Evolutionary conservation across 2,888 invertebrate species (phyloP).

Genomic region (Drymonia ruficornis): DNA sequence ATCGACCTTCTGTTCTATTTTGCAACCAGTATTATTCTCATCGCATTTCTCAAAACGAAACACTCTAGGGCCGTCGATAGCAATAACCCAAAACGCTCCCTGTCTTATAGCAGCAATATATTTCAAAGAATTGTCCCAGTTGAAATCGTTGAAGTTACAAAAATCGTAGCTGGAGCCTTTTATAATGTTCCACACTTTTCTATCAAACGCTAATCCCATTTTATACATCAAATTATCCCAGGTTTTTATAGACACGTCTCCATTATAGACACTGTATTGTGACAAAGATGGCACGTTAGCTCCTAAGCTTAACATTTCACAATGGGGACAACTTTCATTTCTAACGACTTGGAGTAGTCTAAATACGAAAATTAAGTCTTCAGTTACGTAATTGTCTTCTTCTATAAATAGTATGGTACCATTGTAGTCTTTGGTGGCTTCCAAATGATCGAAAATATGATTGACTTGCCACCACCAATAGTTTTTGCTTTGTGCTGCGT

Average conservation of each 20-base stretch:
- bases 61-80: conserved; percentile 48
- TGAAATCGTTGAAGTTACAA: conserved; percentile 51
- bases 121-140: conserved; percentile 52
- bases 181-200: conserved; percentile 47
- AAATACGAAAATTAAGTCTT: conserved; percentile 48
- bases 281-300: conserved; percentile 29
- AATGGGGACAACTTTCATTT: conserved; percentile 37
- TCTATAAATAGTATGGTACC: conserved; percentile 43
- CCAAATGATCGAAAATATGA: conserved; percentile 50
- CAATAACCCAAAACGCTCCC: conserved; percentile 34
- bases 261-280: conserved; percentile 24
- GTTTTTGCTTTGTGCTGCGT: conserved; percentile 48
- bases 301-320: conserved; percentile 52
- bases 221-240: conserved; percentile 37
- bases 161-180: conserved; percentile 41
- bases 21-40: conserved; percentile 20
- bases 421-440: conserved; percentile 26
- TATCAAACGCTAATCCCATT: conserved; percentile 52
- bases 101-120: conserved; percentile 35
- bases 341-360: conserved; percentile 34
- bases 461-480: conserved; percentile 63
- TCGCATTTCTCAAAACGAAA: conserved; percentile 41
- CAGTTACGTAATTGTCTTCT: conserved; percentile 48
- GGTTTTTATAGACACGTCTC: conserved; percentile 30
- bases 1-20: conserved; percentile 24